Evolutionary conservation across 2,797 vertebrate species (phyloP), one percentile per base, ranked within the genome.

Genomic region (Enoplosus armatus): DNA sequence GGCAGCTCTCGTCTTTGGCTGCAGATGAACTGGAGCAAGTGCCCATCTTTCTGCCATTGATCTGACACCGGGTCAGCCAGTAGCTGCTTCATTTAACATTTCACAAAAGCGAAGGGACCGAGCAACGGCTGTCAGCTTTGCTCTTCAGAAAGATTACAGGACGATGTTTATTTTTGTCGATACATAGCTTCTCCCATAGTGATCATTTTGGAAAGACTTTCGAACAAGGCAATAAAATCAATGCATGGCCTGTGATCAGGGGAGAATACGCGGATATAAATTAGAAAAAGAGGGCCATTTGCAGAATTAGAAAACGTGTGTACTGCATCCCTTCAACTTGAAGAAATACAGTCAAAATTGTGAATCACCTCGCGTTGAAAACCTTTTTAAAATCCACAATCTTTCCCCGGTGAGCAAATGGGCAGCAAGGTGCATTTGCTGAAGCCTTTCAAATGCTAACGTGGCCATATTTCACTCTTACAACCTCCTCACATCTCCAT

Each of bases 381-480:
- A 91, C 75, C 83, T 86, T 87, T 89, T 92, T 92, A 87, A 91
- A 93, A 91, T 77, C 72, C 78, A 82, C 88, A 87, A 66, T 90
- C 77, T 82, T 87, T 80, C 85, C 79, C 76, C 68, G 79, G 76
- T 77, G 85, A 87, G 89, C 82, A 87, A 91, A 89, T 87, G 87
- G 87, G 68, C 86, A 89, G 83, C 88, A 87, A 88, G 87, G 90
- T 89, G 90, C 91, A 90, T 92, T 90, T 87, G 77, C 89, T 73
- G 86, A 72, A 89, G 88, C 91, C 88, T 93, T 92, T 93, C 83
- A 92, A 71, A 93, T 69, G 83, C 87, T 85, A 91, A 85, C 87
- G 87, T 77, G 85, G 51, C 80, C 90, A 91, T 95, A 94, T 94
- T 94, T 95, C 93, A 95, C 86, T 83, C 91, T 92, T 90, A 93